Evolutionary conservation across 2,797 vertebrate genomes (phyloP).

Genomic region (Amniataba percoides): DNA sequence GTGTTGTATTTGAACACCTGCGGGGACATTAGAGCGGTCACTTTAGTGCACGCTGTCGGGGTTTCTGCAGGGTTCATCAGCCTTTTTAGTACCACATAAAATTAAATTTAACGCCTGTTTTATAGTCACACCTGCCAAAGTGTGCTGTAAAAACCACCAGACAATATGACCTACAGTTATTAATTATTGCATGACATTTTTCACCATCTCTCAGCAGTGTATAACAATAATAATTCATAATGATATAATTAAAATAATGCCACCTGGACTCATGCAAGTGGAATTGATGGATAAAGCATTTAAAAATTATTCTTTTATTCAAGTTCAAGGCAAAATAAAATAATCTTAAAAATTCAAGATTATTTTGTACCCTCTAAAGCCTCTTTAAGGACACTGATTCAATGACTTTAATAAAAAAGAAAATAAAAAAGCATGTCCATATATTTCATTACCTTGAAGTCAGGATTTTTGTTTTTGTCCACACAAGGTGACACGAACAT

Average conservation of each 20-base stretch:
- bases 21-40: slow-evolving; percentile 21
- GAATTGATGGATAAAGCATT: not conserved
- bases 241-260: not conserved
- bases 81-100: not conserved
- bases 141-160: not conserved
- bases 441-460: slow-evolving; percentile 90
- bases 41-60: not conserved
- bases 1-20: slow-evolving; percentile 97
- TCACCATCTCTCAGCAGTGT: not conserved
- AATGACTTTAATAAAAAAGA: not conserved
- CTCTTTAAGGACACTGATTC: not conserved
- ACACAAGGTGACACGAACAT: slow-evolving; percentile 98
- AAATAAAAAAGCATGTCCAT: not conserved
- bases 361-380: not conserved
- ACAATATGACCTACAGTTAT: not conserved
- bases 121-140: not conserved
- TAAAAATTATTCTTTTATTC: not conserved
- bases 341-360: not conserved
- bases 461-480: slow-evolving; percentile 96
- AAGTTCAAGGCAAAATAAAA: not conserved
- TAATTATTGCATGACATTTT: not conserved
- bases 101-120: not conserved
- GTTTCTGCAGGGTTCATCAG: not conserved
- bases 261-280: not conserved
- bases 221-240: not conserved